These are phyloP conservation scores for Epinephelus fuscoguttatus DNA, from an alignment of 2,113 vertebrate species.

Conservation along the genomic window DNA sequence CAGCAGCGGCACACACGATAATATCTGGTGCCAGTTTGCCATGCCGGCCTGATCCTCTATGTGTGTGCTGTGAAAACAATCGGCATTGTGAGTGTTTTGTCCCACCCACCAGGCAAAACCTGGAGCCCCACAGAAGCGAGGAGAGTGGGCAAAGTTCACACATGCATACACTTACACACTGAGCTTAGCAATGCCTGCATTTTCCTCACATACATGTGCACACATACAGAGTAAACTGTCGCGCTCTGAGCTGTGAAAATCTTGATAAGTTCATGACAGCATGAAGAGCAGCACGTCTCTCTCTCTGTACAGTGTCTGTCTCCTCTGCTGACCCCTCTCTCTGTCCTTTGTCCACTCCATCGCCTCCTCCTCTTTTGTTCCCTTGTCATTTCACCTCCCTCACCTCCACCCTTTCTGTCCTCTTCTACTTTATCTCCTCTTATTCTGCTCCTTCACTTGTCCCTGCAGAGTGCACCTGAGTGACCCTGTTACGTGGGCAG, in stretches of 20 bases:
- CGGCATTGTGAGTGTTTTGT: conserved; percentile 43
- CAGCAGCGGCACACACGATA: conserved; percentile 56
- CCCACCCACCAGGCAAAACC: conserved; percentile 13
- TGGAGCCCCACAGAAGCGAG: conserved; percentile 22
- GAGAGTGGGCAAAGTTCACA: conserved; percentile 16
- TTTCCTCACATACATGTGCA: conserved; percentile 29
- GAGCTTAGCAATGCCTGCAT: conserved; percentile 19
- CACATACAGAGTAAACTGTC: conserved; percentile 7
- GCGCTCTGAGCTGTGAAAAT: conserved; percentile 23
- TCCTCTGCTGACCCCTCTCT: conserved; percentile 43
- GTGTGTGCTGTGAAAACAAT: conserved; percentile 64
- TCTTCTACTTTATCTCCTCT: conserved; percentile 52
- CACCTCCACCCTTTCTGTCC: conserved; percentile 47
- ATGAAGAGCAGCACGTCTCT: conserved; percentile 17
- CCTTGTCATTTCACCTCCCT: conserved; percentile 42
- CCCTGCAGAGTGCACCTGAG: conserved; percentile 70
- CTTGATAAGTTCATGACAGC: conserved; percentile 33
- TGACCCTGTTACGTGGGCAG: conserved; percentile 56
- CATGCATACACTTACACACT: not conserved
- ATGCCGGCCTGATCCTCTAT: conserved; percentile 58
- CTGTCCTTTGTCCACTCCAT: conserved; percentile 44
- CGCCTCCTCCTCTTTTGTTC: conserved; percentile 52
- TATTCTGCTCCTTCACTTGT: conserved; percentile 56
- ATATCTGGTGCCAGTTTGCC: conserved; percentile 76
- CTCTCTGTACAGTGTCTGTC: conserved; percentile 1